phyloP scores from a whole-genome alignment of 1,140 invertebrate genomes.

The Agrilus planipennis region DNA sequence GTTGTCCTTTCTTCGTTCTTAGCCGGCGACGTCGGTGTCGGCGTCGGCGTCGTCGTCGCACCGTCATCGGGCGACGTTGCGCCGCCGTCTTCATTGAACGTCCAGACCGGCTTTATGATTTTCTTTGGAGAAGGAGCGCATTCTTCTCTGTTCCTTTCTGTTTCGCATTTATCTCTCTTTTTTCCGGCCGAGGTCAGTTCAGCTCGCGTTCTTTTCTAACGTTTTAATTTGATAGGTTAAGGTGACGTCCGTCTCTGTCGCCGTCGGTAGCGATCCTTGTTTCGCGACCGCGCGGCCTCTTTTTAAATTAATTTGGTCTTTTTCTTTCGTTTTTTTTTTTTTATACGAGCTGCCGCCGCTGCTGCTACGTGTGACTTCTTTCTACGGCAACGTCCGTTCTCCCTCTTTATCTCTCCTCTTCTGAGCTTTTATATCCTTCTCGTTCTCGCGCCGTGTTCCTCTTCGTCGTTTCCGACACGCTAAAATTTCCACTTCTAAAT shows the following conservation, averaged over 20 bases:
- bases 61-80: not conserved
- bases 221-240: constrained; percentile 28
- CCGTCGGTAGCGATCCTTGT: constrained; percentile 12
- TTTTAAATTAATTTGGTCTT: constrained; percentile 16
- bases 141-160: constrained; percentile 7
- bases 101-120: not conserved
- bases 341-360: constrained; percentile 9
- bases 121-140: not conserved
- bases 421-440: not conserved
- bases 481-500: constrained; percentile 28
- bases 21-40: too few species aligned
- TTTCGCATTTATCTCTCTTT: constrained; percentile 7
- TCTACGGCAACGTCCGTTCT: constrained; percentile 6
- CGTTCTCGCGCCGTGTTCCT: too few species aligned
- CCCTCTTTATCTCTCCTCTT: constrained; percentile 3
- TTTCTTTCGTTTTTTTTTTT: constrained; percentile 23
- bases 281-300: constrained; percentile 21
- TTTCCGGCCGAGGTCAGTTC: constrained; percentile 8
- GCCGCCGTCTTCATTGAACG: not conserved
- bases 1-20: constrained; percentile 9
- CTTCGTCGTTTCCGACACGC: too few species aligned
- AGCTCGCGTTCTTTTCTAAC: constrained; percentile 29
- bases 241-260: constrained; percentile 15
- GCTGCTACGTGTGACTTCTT: constrained; percentile 21
- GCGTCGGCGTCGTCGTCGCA: too few species aligned